A percentile compares a stretch with the other conserved stretches of the same genome.
These are phyloP conservation scores for Mythimna lalbum DNA, from an alignment of 2,888 invertebrate genomes.

Conservation along the genomic window DNA sequence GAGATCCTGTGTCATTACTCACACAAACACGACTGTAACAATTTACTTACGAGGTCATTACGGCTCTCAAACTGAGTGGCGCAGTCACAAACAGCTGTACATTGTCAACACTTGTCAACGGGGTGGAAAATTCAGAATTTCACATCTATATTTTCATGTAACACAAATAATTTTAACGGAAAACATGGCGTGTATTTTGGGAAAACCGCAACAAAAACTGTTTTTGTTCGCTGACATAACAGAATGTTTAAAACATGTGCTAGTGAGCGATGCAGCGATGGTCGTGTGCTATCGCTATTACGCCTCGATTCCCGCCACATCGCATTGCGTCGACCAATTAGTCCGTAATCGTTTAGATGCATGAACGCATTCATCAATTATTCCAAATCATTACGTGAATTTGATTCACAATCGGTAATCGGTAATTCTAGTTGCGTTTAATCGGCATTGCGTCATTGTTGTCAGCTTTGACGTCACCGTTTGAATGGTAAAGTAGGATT, in stretches of 20 bases:
- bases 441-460: conserved; percentile 47
- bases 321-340: conserved; percentile 55
- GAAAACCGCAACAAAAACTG: conserved; percentile 23
- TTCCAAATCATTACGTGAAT: conserved; percentile 57
- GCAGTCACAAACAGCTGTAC: conserved; percentile 34
- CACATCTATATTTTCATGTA: conserved; percentile 20
- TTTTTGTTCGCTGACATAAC: conserved; percentile 27
- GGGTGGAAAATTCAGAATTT: conserved; percentile 23
- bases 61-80: conserved; percentile 12
- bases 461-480: conserved; percentile 37
- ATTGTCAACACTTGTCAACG: conserved; percentile 31
- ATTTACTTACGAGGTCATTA: conserved; percentile 14
- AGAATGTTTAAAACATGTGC: conserved; percentile 30
- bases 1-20: conserved; percentile 1
- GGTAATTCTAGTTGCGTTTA: conserved; percentile 49
- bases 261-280: conserved; percentile 20
- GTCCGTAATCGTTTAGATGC: conserved; percentile 62
- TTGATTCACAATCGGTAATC: conserved; percentile 53
- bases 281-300: conserved; percentile 33
- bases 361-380: conserved; percentile 59
- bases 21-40: conserved; percentile 21
- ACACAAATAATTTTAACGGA: neutral
- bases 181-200: conserved; percentile 7
- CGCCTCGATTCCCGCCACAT: conserved; percentile 24
- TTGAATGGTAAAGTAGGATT: conserved; percentile 39